Conservation (phyloP, 2,888 invertebrate species). For the Leptopilina drosophilae region DNA sequence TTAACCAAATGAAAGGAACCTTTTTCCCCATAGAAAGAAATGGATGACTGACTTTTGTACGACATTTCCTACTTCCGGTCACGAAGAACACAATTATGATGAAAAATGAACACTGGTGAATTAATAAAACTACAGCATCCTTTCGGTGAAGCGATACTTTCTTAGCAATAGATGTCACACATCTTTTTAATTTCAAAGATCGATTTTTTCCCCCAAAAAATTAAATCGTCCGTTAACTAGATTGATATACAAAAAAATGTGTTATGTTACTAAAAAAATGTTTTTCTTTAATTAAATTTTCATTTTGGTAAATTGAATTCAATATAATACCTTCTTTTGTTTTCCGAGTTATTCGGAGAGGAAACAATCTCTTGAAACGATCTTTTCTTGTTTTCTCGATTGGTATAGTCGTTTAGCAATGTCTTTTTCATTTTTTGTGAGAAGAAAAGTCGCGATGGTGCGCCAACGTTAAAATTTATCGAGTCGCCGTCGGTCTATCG, state of each 20-base stretch:
- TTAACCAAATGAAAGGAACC: background rate
- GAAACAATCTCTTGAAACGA: conserved; percentile 36
- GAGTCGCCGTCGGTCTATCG: conserved; percentile 46
- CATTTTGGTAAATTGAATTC: conserved; percentile 33
- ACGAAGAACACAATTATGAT: conserved; percentile 1
- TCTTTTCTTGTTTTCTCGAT: conserved; percentile 40
- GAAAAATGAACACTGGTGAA: conserved; percentile 2
- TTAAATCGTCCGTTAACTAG: background rate
- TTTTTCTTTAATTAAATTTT: conserved; percentile 1
- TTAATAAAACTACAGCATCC: background rate
- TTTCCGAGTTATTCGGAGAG: conserved; percentile 39
- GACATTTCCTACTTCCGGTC: conserved; percentile 59
- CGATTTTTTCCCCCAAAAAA: background rate
- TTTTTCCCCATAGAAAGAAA: background rate
- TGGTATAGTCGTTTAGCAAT: conserved; percentile 34
- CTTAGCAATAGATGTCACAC: too few relatives aligned
- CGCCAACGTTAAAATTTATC: conserved; percentile 53
- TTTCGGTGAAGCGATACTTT: conserved; percentile 13
- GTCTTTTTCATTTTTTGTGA: conserved; percentile 41
- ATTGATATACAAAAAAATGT: background rate
- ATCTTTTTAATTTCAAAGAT: background rate
- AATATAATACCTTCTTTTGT: conserved; percentile 38
- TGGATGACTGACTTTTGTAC: conserved; percentile 43
- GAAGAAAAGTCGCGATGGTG: conserved; percentile 37
- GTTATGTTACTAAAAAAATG: background rate